phyloP scores from a whole-genome alignment of 2,888 invertebrate genomes.

The Campaea margaritaria region DNA sequence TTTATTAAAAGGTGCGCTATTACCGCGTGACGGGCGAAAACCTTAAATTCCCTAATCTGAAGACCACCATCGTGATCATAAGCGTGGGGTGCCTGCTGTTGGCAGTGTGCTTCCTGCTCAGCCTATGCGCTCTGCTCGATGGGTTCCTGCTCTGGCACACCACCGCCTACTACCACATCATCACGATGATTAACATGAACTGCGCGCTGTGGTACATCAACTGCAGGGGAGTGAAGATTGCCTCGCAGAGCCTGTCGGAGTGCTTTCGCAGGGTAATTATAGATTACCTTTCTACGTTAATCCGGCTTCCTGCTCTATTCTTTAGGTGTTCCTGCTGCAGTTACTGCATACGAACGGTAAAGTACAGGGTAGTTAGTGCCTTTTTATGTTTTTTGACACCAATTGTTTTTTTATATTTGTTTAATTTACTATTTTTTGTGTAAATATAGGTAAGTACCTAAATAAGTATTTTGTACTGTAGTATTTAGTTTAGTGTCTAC shows the following conservation, averaged over 20 bases:
- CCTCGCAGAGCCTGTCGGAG: constrained; percentile 83
- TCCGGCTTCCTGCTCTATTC: too few relatives aligned
- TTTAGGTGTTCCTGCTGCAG: too few relatives aligned
- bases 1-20: constrained; percentile 75
- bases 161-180: constrained; percentile 87
- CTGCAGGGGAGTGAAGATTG: constrained; percentile 87
- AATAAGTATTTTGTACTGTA: too few relatives aligned
- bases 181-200: constrained; percentile 90
- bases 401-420: too few relatives aligned
- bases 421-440: too few relatives aligned
- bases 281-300: too few relatives aligned
- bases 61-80: constrained; percentile 85
- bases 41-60: constrained; percentile 86
- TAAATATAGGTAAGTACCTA: too few relatives aligned
- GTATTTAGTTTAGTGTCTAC: too few relatives aligned
- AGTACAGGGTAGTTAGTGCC: too few relatives aligned
- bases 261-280: constrained; percentile 78
- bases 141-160: constrained; percentile 88
- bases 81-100: constrained; percentile 86
- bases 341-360: too few relatives aligned
- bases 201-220: constrained; percentile 90
- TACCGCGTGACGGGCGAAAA: constrained; percentile 85
- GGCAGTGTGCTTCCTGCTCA: constrained; percentile 85
- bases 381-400: too few relatives aligned
- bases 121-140: constrained; percentile 86